These are phyloP conservation scores for Colius striatus DNA, from an alignment of 2,113 vertebrate species.

Conservation along the genomic window DNA sequence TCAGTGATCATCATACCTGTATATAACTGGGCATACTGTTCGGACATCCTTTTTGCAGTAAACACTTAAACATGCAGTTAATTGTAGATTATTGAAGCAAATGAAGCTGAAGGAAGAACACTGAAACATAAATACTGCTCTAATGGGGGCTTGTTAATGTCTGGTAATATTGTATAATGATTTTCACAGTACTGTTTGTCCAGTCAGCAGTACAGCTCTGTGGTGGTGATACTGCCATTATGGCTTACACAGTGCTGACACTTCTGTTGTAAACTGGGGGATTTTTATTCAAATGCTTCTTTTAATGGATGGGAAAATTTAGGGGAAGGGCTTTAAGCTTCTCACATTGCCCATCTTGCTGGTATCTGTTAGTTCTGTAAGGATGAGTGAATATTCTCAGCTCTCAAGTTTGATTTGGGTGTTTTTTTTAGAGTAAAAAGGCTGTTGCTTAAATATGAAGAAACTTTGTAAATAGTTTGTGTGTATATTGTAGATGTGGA, in stretches of 20 bases:
- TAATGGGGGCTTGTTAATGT: not conserved
- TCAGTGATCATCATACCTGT: not conserved
- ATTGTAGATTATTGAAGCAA: not conserved
- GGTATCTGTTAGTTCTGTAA: not conserved
- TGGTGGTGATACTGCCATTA: not conserved
- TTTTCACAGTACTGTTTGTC: not conserved
- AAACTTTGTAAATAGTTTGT: not conserved
- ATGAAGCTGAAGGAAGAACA: not conserved
- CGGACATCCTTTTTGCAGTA: not conserved
- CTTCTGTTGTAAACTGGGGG: not conserved
- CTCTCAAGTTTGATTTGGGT: not conserved
- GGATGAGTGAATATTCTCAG: not conserved
- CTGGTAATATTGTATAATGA: not conserved
- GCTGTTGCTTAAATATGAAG: not conserved
- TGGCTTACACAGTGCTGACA: not conserved
- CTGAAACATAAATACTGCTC: not conserved
- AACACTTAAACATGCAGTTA: not conserved
- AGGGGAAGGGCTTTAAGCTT: not conserved
- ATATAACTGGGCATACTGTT: not conserved
- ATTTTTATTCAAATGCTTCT: not conserved
- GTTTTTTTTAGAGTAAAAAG: not conserved
- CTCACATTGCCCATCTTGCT: not conserved
- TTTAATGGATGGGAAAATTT: not conserved
- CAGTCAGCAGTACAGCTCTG: not conserved
- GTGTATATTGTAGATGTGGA: not conserved